Percentiles rank a stretch among this genome's conserved stretches.
Conservation (phyloP, 92 coral and sea anemone species). For the Phenganax stokvisi region DNA sequence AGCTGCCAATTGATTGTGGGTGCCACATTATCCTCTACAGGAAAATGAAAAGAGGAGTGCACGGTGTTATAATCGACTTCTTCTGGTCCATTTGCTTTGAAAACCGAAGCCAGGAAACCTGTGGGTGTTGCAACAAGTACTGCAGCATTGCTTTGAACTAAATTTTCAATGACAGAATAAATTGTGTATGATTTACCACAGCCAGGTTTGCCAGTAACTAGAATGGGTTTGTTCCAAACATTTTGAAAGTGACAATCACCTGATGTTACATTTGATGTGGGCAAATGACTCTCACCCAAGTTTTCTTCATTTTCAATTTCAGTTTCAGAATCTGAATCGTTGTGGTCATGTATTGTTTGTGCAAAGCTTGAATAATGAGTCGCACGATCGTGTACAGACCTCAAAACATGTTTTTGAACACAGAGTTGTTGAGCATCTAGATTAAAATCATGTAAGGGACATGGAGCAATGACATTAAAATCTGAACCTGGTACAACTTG, state of each 20-base stretch:
- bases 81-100: neutral
- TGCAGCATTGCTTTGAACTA: no score
- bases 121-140: neutral
- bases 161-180: neutral
- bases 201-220: constrained; percentile 2
- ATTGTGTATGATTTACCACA: constrained; percentile 7
- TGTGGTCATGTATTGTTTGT: no score
- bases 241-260: no score
- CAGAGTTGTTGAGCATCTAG: neutral
- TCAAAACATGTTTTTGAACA: constrained; percentile 3
- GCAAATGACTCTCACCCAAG: no score
- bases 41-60: no score
- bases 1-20: neutral
- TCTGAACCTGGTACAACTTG: neutral
- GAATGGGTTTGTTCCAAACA: neutral
- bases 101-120: constrained; percentile 5
- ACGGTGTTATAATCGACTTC: no score
- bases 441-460: neutral
- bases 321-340: no score
- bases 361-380: neutral
- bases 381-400: neutral
- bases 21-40: no score
- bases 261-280: no score
- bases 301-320: no score
- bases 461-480: neutral